Conservation (phyloP, 2,113 vertebrate species). For the Ceratotherium simum region DNA sequence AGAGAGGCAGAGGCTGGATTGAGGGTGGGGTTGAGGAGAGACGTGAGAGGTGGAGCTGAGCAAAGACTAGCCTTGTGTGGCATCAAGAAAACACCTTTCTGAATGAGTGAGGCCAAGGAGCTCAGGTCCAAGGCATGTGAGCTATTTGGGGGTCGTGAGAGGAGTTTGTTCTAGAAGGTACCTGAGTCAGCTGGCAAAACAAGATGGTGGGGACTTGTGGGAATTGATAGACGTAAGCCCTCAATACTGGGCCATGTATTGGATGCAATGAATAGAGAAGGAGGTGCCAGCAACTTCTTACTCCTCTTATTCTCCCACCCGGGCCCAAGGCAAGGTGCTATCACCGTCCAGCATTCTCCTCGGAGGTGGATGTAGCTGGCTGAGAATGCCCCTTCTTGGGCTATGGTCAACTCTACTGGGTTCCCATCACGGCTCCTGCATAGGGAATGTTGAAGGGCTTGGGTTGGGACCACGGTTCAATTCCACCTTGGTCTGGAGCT, state of each 20-base stretch:
- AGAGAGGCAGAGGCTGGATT: neutral
- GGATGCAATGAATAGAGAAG: neutral
- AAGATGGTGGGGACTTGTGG: neutral
- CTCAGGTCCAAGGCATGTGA: neutral
- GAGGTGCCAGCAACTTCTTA: neutral
- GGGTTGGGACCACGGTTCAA: neutral
- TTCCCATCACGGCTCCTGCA: neutral
- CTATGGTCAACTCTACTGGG: neutral
- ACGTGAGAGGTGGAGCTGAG: neutral
- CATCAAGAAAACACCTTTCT: neutral
- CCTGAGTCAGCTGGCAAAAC: neutral
- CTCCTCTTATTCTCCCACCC: neutral
- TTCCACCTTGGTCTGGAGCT: neutral
- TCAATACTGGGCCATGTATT: neutral
- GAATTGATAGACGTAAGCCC: neutral
- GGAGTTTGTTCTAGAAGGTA: slow-evolving; percentile 16
- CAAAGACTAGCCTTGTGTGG: neutral
- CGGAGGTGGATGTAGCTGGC: neutral
- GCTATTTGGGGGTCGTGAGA: neutral
- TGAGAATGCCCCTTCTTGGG: neutral
- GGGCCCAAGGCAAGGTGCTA: neutral
- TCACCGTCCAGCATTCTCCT: accelerated
- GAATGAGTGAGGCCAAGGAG: neutral
- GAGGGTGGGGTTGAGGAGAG: neutral
- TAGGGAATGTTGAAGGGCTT: neutral